Evolutionary conservation across 2,113 vertebrate genomes (phyloP).

Genomic region (Collichthys lucidus): DNA sequence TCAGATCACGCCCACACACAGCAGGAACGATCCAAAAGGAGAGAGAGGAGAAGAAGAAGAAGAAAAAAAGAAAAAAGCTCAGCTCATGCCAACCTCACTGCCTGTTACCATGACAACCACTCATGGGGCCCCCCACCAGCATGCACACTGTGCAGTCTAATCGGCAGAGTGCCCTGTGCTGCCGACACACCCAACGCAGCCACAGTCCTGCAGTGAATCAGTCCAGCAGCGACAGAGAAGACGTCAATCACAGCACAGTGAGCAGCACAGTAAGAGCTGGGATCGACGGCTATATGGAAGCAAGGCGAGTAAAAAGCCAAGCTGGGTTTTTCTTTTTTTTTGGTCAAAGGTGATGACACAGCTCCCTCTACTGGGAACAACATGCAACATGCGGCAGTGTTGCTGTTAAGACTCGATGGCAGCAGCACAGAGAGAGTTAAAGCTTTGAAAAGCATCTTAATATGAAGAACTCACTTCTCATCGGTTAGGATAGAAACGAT

Average conservation of each 20-base stretch:
- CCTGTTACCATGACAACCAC: conserved; percentile 74
- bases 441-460: neutral
- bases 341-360: conserved; percentile 36
- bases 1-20: conserved; percentile 53
- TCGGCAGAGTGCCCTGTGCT: conserved; percentile 24
- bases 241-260: neutral
- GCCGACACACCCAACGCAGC: conserved; percentile 39
- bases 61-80: conserved; percentile 22
- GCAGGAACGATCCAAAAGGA: conserved; percentile 24
- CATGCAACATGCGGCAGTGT: neutral
- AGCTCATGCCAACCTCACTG: conserved; percentile 57
- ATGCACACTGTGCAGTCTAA: conserved; percentile 20
- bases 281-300: neutral
- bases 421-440: conserved; percentile 1
- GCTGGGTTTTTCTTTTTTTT: conserved; percentile 6
- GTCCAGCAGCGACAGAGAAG: neutral
- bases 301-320: neutral
- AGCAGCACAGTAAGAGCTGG: neutral
- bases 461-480: neutral
- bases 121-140: conserved; percentile 25
- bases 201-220: neutral
- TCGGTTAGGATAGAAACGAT: neutral
- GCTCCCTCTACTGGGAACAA: conserved; percentile 77
- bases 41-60: neutral
- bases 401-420: neutral